Conservation (phyloP, 1,140 invertebrate species). For the Schlechtendalia chinensis region DNA sequence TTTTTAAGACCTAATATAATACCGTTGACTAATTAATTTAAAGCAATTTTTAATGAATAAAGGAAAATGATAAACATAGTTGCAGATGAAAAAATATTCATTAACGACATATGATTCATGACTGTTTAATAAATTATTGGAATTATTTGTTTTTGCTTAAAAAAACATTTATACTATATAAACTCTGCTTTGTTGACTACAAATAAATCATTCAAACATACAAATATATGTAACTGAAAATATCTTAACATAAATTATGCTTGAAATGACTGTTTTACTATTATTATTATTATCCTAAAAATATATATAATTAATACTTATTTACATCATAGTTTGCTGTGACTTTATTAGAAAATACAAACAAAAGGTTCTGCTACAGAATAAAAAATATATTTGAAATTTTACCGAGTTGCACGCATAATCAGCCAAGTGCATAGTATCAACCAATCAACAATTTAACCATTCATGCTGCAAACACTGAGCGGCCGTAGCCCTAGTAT, state of each 20-base stretch:
- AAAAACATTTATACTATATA: conserved; percentile 3
- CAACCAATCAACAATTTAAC: conserved; percentile 60
- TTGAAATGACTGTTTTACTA: conserved; percentile 37
- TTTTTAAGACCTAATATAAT: not conserved
- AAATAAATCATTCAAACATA: conserved; percentile 22
- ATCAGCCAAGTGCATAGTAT: conserved; percentile 8
- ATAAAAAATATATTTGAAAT: conserved; percentile 33
- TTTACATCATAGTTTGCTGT: conserved; percentile 37
- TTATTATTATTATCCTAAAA: conserved; percentile 35
- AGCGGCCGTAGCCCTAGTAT: conserved; percentile 84
- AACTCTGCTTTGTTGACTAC: conserved; percentile 20
- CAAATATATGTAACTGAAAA: not conserved
- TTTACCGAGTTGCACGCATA: not conserved
- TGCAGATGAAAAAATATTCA: not conserved
- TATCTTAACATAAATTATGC: conserved; percentile 19
- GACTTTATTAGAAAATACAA: conserved; percentile 44
- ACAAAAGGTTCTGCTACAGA: conserved; percentile 8
- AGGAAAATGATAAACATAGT: conserved; percentile 15
- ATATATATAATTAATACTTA: conserved; percentile 43
- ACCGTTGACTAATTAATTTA: not conserved
- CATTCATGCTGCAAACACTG: conserved; percentile 92
- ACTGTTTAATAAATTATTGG: conserved; percentile 41
- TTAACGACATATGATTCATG: not conserved
- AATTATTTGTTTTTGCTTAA: conserved; percentile 32
- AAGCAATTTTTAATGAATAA: not conserved